phyloP scores from a whole-genome alignment of 2,797 vertebrate species.

The Melanotaenia pygmaea region DNA sequence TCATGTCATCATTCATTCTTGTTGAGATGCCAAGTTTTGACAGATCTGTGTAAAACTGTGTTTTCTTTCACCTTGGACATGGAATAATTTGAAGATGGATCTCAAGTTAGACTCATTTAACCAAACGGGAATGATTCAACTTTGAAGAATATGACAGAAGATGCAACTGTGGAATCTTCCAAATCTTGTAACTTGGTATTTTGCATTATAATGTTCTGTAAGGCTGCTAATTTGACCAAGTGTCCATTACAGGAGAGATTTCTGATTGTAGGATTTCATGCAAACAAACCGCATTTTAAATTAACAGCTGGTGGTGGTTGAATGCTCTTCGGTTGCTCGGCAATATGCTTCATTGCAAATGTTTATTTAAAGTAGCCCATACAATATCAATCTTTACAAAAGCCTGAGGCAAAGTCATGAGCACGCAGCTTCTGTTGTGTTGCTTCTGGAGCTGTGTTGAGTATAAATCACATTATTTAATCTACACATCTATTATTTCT shows the following conservation, averaged over 20 bases:
- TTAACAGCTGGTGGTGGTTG: background rate
- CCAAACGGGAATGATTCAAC: too few species aligned
- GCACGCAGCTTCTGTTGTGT: background rate
- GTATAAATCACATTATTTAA: background rate
- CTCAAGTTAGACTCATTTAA: background rate
- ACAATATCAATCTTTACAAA: constrained; percentile 2
- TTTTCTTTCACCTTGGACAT: background rate
- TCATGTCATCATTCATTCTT: background rate
- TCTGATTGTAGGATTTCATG: background rate
- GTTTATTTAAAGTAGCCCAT: background rate
- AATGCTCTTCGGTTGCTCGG: background rate
- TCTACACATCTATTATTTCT: background rate
- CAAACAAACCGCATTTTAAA: background rate
- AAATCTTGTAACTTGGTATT: too few species aligned
- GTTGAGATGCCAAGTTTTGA: background rate
- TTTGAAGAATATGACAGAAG: background rate
- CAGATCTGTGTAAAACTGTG: background rate
- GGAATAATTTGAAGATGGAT: background rate
- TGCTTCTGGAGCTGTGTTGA: background rate
- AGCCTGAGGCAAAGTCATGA: background rate
- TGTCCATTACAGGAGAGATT: background rate
- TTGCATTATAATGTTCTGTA: too few species aligned
- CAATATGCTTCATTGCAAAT: background rate
- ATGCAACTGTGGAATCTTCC: background rate
- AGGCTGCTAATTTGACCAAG: background rate